These are phyloP conservation scores for Synchiropus splendidus DNA, from an alignment of 2,113 vertebrate species.

Conservation along the genomic window DNA sequence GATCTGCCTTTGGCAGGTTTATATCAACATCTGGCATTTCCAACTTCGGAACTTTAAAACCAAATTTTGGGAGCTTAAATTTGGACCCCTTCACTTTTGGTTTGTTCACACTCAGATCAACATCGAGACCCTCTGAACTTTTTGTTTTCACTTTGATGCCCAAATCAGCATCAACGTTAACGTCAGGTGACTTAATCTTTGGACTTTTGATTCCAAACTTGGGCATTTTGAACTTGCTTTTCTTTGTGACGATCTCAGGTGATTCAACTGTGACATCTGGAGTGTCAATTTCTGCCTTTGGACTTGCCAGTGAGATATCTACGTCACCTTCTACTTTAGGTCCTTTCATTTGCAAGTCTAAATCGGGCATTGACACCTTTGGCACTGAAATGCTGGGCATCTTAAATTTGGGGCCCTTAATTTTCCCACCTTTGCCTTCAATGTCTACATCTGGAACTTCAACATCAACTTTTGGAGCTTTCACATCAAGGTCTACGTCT, in stretches of 20 bases:
- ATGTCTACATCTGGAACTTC: slow-evolving; percentile 24
- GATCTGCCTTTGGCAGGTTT: slow-evolving; percentile 25
- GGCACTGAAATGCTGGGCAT: background rate
- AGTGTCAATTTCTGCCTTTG: background rate
- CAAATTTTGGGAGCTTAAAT: slow-evolving; percentile 2
- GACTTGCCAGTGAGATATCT: no score
- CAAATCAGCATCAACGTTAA: background rate
- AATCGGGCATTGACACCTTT: background rate
- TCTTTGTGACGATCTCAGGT: background rate
- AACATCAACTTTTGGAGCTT: background rate
- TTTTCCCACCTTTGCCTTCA: slow-evolving; percentile 48
- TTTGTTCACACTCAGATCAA: slow-evolving; percentile 34
- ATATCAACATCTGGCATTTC: slow-evolving; percentile 20
- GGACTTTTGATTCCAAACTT: slow-evolving; percentile 9
- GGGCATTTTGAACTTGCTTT: slow-evolving; percentile 38
- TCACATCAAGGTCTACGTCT: slow-evolving; percentile 5
- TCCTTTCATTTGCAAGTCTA: background rate
- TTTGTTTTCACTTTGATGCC: background rate
- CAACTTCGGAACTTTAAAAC: slow-evolving; percentile 1
- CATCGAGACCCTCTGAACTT: slow-evolving; percentile 24
- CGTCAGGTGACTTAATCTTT: slow-evolving; percentile 10
- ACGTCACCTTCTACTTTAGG: background rate
- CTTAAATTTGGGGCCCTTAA: slow-evolving; percentile 13
- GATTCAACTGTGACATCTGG: slow-evolving; percentile 7
- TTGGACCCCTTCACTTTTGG: slow-evolving; percentile 8